Evolutionary conservation across 2,113 vertebrate species (phyloP).

Genomic region (Oreocharis arfaki): DNA sequence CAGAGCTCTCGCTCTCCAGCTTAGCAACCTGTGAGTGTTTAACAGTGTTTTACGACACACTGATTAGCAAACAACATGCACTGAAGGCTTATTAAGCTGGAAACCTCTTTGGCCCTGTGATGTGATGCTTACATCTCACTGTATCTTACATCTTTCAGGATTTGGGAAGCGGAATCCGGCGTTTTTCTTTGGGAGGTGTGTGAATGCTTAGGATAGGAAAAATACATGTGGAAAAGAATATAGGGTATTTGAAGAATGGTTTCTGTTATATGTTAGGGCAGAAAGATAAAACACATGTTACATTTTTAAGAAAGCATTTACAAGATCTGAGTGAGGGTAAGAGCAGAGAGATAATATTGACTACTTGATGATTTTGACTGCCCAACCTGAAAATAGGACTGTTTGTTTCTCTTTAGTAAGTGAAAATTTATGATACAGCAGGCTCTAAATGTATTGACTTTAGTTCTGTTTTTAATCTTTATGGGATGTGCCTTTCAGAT

Average conservation of each 20-base stretch:
- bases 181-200: not conserved
- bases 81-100: not conserved
- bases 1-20: not conserved
- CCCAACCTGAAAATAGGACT: not conserved
- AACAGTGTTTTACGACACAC: not conserved
- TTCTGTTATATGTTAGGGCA: not conserved
- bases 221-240: not conserved
- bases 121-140: too few relatives aligned
- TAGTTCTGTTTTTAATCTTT: not conserved
- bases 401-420: not conserved
- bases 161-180: not conserved
- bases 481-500: not conserved
- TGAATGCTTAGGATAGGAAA: not conserved
- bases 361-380: not conserved
- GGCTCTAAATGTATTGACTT: not conserved
- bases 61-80: not conserved
- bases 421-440: not conserved
- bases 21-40: not conserved
- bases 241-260: not conserved
- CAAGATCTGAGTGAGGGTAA: not conserved
- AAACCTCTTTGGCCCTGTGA: not conserved
- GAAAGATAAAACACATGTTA: not conserved
- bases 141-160: not conserved
- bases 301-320: not conserved
- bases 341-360: not conserved